A percentile compares a stretch with the other conserved stretches of the same genome.
Evolutionary conservation across 2,113 vertebrate genomes (phyloP).

Genomic region (Coptodon bakossiorum): DNA sequence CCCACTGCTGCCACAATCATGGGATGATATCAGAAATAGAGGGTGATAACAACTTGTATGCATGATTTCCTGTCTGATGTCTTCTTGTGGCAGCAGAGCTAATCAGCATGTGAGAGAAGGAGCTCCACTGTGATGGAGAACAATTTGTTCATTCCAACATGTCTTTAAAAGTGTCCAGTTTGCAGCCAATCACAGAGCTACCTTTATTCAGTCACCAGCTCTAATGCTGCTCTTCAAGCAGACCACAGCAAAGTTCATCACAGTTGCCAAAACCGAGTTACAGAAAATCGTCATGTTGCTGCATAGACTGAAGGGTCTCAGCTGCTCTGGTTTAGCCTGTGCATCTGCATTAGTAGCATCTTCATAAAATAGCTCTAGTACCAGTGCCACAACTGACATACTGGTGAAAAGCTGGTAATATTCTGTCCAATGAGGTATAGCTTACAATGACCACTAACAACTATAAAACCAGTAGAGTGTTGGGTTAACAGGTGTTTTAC

Average conservation of each 20-base stretch:
- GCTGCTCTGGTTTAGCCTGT: neutral
- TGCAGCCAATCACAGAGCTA: neutral
- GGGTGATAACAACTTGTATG: neutral
- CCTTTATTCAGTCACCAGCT: neutral
- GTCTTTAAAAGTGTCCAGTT: neutral
- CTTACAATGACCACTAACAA: no score
- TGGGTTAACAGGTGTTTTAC: no score
- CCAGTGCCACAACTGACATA: neutral
- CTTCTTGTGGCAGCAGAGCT: neutral
- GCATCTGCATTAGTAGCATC: neutral
- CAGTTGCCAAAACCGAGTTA: neutral
- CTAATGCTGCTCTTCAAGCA: neutral
- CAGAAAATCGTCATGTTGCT: neutral
- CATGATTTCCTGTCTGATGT: neutral
- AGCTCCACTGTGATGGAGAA: neutral
- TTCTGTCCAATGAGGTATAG: no score
- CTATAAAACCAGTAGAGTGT: no score
- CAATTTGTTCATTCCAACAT: neutral
- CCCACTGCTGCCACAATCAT: neutral
- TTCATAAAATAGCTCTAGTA: neutral
- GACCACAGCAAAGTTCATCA: neutral
- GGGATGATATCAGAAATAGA: neutral
- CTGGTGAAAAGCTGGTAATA: neutral
- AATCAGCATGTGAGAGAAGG: neutral
- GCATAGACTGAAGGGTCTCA: neutral